A percentile compares a stretch with the other conserved stretches of the same genome.
phyloP scores from a whole-genome alignment of 2,888 invertebrate species.

The Drosophila monieri region DNA sequence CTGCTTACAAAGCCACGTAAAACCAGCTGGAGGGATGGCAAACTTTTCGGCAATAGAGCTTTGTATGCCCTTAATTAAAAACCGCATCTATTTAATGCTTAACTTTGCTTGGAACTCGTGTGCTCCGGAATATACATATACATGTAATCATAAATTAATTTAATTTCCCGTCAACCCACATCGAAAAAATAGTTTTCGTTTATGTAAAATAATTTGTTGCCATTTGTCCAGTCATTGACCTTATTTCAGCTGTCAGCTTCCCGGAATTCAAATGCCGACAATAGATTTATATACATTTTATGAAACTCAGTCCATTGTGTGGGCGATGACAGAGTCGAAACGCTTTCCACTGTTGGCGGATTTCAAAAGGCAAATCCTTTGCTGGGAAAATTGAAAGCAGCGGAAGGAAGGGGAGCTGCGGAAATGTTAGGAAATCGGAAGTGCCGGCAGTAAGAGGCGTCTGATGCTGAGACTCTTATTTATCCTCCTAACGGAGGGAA shows the following conservation, averaged over 20 bases:
- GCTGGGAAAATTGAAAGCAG: conserved; percentile 3
- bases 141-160: conserved; percentile 12
- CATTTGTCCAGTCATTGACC: conserved; percentile 7
- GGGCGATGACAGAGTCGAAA: conserved; percentile 13
- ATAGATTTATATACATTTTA: conserved; percentile 9
- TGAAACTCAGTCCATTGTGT: conserved; percentile 1
- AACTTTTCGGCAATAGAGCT: conserved; percentile 21
- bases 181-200: conserved; percentile 18
- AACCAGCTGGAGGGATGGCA: neutral
- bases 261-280: neutral
- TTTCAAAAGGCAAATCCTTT: conserved; percentile 14
- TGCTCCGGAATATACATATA: neutral
- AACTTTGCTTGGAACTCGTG: conserved; percentile 14
- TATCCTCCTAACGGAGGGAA: conserved; percentile 9
- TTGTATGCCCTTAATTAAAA: conserved; percentile 41
- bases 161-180: conserved; percentile 2
- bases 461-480: conserved; percentile 14
- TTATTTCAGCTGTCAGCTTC: conserved; percentile 5
- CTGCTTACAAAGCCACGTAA: conserved; percentile 40
- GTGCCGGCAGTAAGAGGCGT: conserved; percentile 35
- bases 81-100: conserved; percentile 37
- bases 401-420: conserved; percentile 28
- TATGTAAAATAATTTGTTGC: conserved; percentile 28
- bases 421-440: conserved; percentile 56
- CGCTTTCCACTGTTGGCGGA: conserved; percentile 8